These are phyloP conservation scores for Phthorimaea operculella DNA, from an alignment of 1,140 invertebrate species.

Conservation along the genomic window DNA sequence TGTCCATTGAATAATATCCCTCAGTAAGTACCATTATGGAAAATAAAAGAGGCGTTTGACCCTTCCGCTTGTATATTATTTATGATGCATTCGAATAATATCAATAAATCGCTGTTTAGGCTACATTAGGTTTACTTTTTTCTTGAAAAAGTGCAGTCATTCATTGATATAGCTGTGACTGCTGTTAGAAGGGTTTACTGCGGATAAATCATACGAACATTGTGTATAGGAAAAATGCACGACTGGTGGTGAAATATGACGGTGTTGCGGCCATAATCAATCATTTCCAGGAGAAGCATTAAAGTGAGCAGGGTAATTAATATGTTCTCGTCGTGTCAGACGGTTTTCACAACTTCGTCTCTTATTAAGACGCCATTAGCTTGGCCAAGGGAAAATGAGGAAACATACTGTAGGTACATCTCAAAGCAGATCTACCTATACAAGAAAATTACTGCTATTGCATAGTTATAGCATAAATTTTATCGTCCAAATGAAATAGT, in stretches of 20 bases:
- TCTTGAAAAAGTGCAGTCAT: conserved; percentile 1
- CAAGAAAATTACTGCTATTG: too few relatives aligned
- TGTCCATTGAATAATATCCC: conserved; percentile 39
- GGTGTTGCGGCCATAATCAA: conserved; percentile 21
- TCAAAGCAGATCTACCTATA: too few relatives aligned
- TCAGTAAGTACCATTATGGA: conserved; percentile 31
- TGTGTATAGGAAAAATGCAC: too few relatives aligned
- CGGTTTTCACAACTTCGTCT: conserved; percentile 32
- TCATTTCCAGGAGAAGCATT: conserved; percentile 30
- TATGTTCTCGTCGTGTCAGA: conserved; percentile 36
- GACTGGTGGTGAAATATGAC: neutral
- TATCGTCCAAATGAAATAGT: too few relatives aligned
- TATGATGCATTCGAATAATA: conserved; percentile 39
- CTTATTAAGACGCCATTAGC: conserved; percentile 47
- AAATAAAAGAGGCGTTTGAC: conserved; percentile 39
- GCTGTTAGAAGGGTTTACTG: too few relatives aligned
- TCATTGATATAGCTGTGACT: too few relatives aligned
- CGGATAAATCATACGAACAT: too few relatives aligned
- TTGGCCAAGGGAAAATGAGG: neutral
- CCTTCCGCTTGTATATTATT: conserved; percentile 46
- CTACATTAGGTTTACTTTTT: conserved; percentile 36
- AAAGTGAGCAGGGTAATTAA: conserved; percentile 48
- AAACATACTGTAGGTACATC: too few relatives aligned
- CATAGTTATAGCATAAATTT: too few relatives aligned
- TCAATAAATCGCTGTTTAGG: conserved; percentile 48